Evolutionary conservation across 2,888 invertebrate species (phyloP).

Genomic region (Drosophila vallismaia): DNA sequence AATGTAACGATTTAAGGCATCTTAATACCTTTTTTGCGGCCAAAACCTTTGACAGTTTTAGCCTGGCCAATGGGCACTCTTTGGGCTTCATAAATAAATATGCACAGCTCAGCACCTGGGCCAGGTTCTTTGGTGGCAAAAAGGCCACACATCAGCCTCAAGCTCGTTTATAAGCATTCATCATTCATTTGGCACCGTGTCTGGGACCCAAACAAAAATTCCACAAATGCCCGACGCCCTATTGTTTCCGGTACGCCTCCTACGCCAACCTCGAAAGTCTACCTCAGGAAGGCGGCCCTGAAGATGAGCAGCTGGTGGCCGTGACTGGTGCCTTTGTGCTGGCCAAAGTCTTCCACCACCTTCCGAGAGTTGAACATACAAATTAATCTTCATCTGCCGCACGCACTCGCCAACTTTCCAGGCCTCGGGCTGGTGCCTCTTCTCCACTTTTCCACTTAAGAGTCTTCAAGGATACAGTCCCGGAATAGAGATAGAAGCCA

Average conservation of each 20-base stretch:
- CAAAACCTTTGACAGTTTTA: slow-evolving; percentile 11
- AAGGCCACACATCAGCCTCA: slow-evolving; percentile 65
- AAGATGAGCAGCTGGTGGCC: slow-evolving; percentile 32
- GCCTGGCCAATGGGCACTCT: background rate
- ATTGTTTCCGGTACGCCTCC: slow-evolving; percentile 46
- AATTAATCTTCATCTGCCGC: slow-evolving; percentile 68
- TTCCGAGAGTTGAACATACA: slow-evolving; percentile 58
- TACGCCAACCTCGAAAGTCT: slow-evolving; percentile 36
- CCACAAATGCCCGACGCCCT: slow-evolving; percentile 54
- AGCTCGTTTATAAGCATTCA: slow-evolving; percentile 71
- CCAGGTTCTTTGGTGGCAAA: slow-evolving; percentile 45
- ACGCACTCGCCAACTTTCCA: slow-evolving; percentile 2
- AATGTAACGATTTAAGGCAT: background rate
- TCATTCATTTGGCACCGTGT: slow-evolving; percentile 70
- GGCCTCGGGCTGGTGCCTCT: slow-evolving; percentile 20
- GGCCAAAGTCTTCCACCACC: slow-evolving; percentile 30
- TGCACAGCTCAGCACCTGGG: slow-evolving; percentile 6
- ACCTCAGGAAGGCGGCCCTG: slow-evolving; percentile 44
- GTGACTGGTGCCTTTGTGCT: slow-evolving; percentile 32
- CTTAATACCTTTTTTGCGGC: background rate
- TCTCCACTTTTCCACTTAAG: slow-evolving; percentile 57
- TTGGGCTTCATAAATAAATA: slow-evolving; percentile 7
- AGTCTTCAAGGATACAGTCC: slow-evolving; percentile 19
- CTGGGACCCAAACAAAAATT: slow-evolving; percentile 45
- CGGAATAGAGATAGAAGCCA: slow-evolving; percentile 37